phyloP scores from a whole-genome alignment of 2,888 invertebrate genomes.

The Heliconius charithonia region DNA sequence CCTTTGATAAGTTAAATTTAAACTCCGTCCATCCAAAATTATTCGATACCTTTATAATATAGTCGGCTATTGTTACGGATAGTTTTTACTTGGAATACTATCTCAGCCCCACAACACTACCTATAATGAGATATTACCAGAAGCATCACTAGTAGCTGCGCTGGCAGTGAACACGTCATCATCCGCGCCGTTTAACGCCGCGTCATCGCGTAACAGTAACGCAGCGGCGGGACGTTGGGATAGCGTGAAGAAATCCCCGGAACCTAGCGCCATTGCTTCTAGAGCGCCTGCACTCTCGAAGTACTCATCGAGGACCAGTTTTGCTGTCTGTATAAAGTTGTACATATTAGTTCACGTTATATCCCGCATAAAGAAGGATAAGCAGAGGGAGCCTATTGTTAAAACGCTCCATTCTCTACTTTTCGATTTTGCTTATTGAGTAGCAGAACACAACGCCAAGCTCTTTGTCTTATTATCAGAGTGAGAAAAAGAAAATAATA shows the following conservation, averaged over 20 bases:
- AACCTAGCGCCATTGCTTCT: conserved; percentile 79
- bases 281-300: conserved; percentile 84
- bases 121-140: conserved; percentile 13
- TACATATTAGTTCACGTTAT: not conserved
- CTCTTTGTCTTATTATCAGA: not conserved
- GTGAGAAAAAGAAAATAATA: not conserved
- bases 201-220: conserved; percentile 74
- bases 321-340: conserved; percentile 87
- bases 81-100: not conserved
- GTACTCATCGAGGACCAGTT: conserved; percentile 93
- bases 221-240: conserved; percentile 81
- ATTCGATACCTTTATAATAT: no score
- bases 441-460: not conserved
- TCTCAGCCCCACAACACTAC: not conserved
- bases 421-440: not conserved
- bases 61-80: not conserved
- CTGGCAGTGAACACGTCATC: conserved; percentile 73
- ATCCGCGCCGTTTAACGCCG: conserved; percentile 73
- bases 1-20: no score
- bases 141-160: conserved; percentile 22
- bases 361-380: not conserved
- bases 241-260: conserved; percentile 82
- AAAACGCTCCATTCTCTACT: no score
- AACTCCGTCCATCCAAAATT: no score
- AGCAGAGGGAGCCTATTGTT: not conserved